These are phyloP conservation scores for Pediacus dermestoides DNA, from an alignment of 2,888 invertebrate genomes.

Conservation along the genomic window DNA sequence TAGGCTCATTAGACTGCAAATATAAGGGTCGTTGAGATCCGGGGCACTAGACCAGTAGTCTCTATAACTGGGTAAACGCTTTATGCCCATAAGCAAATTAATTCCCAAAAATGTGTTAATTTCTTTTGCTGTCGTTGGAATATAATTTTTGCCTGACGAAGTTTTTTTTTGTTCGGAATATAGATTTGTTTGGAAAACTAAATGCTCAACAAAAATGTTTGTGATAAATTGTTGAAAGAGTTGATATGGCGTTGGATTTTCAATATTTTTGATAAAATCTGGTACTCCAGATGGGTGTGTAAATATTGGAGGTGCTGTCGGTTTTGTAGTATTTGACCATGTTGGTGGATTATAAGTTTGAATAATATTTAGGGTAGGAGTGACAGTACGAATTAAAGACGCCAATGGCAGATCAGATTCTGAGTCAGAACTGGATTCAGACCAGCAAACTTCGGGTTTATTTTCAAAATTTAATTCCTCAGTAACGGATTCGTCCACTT, in stretches of 20 bases:
- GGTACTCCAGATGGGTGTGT: constrained; percentile 1
- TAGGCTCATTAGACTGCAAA: constrained; percentile 5
- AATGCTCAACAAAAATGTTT: too few relatives aligned
- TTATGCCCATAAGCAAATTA: constrained; percentile 8
- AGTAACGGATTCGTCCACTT: neutral
- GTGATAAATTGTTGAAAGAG: too few relatives aligned
- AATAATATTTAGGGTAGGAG: neutral
- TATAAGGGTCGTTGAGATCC: constrained; percentile 13
- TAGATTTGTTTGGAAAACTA: too few relatives aligned
- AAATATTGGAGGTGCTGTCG: constrained; percentile 6
- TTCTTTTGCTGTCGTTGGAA: constrained; percentile 6
- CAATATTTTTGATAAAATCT: too few relatives aligned
- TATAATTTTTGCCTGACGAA: too few relatives aligned
- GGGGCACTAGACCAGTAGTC: constrained; percentile 23
- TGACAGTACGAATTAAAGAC: neutral
- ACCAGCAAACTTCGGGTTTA: neutral
- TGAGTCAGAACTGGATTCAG: neutral
- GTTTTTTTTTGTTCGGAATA: too few relatives aligned
- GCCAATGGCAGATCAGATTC: constrained; percentile 1
- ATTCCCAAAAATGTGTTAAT: constrained; percentile 13
- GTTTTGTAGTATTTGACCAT: constrained; percentile 1
- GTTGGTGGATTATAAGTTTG: constrained; percentile 3
- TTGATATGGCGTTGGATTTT: too few relatives aligned
- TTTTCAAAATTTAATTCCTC: constrained; percentile 3
- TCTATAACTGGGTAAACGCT: constrained; percentile 22